phyloP scores from a whole-genome alignment of 2,888 invertebrate genomes.

The Hirtodrosophila cameraria region DNA sequence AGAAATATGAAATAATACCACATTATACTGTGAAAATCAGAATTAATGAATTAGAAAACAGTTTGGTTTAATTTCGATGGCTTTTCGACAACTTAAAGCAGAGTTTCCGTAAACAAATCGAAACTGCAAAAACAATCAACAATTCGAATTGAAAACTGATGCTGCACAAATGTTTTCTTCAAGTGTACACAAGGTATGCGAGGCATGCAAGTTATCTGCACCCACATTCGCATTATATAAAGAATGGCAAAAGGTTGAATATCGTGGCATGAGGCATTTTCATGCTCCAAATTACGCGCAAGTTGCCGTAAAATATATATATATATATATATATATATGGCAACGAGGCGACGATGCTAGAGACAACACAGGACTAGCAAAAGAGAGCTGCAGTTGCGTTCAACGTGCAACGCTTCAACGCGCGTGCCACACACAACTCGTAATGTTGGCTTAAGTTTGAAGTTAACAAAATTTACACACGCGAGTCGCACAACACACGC shows the following conservation, averaged over 20 bases:
- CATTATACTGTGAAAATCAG: no score
- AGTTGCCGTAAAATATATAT: constrained; percentile 35
- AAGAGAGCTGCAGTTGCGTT: constrained; percentile 18
- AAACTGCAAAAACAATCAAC: no score
- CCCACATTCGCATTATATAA: constrained; percentile 11
- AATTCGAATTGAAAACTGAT: no score
- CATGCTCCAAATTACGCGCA: constrained; percentile 54
- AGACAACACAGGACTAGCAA: constrained; percentile 5
- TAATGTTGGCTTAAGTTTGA: constrained; percentile 73
- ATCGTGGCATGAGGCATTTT: constrained; percentile 36
- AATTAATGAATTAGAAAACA: no score
- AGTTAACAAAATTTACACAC: constrained; percentile 74
- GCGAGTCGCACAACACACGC: constrained; percentile 22
- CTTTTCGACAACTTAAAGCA: no score
- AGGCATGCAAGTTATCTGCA: background rate
- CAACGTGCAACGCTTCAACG: constrained; percentile 46
- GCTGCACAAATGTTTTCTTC: background rate
- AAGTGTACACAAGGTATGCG: background rate
- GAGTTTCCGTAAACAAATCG: no score
- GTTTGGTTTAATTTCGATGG: no score
- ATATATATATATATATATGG: no score
- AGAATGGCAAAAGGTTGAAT: constrained; percentile 39
- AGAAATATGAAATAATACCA: no score
- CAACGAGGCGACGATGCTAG: constrained; percentile 16
- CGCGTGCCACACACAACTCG: constrained; percentile 46